phyloP scores from a whole-genome alignment of 2,797 vertebrate species.

The Acipenser oxyrinchus region DNA sequence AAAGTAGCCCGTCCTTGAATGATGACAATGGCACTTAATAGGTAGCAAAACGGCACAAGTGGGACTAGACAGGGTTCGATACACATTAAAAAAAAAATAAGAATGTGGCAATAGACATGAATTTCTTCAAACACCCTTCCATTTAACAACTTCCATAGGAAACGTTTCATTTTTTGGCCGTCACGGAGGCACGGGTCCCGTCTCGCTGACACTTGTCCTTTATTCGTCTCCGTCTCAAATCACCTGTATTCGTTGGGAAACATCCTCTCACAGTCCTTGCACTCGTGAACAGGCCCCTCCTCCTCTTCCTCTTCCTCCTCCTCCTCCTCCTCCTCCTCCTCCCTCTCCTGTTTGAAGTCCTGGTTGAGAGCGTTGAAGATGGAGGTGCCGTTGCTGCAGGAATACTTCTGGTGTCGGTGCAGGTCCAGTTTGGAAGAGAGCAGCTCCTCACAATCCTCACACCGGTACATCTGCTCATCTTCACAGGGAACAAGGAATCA shows the following conservation, averaged over 20 bases:
- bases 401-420: constrained; percentile 87
- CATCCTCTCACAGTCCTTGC: constrained; percentile 96
- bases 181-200: too few species aligned
- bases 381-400: constrained; percentile 66
- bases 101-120: too few species aligned
- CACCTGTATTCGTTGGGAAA: constrained; percentile 98
- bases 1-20: too few species aligned
- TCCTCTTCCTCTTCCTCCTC: constrained; percentile 11
- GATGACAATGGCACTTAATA: too few species aligned
- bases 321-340: constrained; percentile 57
- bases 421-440: constrained; percentile 85
- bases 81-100: too few species aligned
- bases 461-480: constrained; percentile 92
- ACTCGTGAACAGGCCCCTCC: constrained; percentile 79
- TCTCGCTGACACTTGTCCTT: too few species aligned
- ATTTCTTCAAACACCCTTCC: too few species aligned
- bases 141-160: too few species aligned
- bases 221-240: background rate
- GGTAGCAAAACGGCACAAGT: too few species aligned
- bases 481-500: constrained; percentile 12
- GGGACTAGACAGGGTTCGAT: too few species aligned
- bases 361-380: constrained; percentile 76
- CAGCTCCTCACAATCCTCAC: constrained; percentile 89
- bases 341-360: constrained; percentile 79
- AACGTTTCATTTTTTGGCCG: too few species aligned